phyloP scores from a whole-genome alignment of 2,113 vertebrate genomes.

The Cinclus cinclus region DNA sequence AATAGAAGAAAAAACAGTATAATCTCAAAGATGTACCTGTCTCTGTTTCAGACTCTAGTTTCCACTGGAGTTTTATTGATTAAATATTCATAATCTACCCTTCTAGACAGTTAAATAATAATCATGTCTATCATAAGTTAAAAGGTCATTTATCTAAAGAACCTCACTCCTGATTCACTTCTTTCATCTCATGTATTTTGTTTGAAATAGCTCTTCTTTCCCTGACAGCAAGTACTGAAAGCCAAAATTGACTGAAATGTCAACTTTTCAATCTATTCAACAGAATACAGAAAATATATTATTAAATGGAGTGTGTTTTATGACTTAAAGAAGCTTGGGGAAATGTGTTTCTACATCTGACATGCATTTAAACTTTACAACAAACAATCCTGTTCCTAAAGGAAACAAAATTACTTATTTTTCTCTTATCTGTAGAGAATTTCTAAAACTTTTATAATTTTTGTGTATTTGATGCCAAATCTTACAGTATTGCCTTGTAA shows the following conservation, averaged over 20 bases:
- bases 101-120: constrained; percentile 13
- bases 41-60: not conserved
- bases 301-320: not conserved
- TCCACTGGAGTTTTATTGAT: not conserved
- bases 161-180: not conserved
- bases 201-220: not conserved
- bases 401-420: not conserved
- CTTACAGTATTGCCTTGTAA: not conserved
- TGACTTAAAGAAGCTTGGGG: not conserved
- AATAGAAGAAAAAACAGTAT: not conserved
- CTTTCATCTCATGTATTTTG: not conserved
- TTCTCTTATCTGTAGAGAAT: not conserved
- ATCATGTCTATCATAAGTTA: not conserved
- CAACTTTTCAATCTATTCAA: not conserved
- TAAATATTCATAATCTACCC: not conserved
- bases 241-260: constrained; percentile 17
- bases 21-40: not conserved
- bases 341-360: not conserved
- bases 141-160: constrained; percentile 26
- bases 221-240: not conserved
- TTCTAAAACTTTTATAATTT: not conserved
- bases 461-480: not conserved
- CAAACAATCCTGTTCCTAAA: not conserved
- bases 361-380: not conserved
- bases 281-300: not conserved